Base-by-base conservation (phyloP, 2,113 vertebrate genomes). In the Megaceryle maxima region DNA sequence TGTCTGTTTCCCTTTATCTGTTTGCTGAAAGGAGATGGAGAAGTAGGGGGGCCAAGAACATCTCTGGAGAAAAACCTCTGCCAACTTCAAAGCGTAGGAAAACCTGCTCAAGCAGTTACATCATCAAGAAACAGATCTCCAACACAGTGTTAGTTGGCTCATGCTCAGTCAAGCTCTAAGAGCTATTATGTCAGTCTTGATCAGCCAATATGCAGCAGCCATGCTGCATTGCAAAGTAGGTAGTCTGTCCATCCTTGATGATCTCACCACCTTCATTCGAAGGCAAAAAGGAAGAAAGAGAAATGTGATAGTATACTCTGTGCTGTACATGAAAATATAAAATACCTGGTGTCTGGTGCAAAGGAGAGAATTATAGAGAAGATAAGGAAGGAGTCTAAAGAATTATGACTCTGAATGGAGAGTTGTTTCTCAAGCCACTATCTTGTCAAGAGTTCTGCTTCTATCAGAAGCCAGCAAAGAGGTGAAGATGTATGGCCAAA, bases 1-100 rank as follows among this genome's bases (percentile, higher is more conserved):
- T 1, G 3, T 53, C 64, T 81, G 20, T 67, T 91, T 92, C 77
- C 75, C 53, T 93, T 81, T 83, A 59, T 77, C 46, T 1, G 0
- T 14, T 91, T 88, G 68, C 75, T 90, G 80, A 59, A 85, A 87
- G n/a, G 51, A 93, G 39, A 37, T 77, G 14, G 56, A 82, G 75
- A 86, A 86, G 14, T 53, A 55, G 50, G 6, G 20, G 35, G 55
- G 37, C 13, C 59, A 79, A 39, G 62, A 95, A 81, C 68, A 46
- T 76, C 91, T 90, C 60, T 68, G 69, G 66, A 89, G 87, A 95
- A 96, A 44, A 63, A 88, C 51, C 53, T 48, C 75, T 90, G 79
- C 79, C 59, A 78, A 19, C 46, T 90, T 94, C 62, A 77, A 90
- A 96, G 72, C 3, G 0, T 9, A 88, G 46, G 67, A 80, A 90